Base-by-base conservation (phyloP, 1,140 invertebrate genomes). In the Fopius arisanus region DNA sequence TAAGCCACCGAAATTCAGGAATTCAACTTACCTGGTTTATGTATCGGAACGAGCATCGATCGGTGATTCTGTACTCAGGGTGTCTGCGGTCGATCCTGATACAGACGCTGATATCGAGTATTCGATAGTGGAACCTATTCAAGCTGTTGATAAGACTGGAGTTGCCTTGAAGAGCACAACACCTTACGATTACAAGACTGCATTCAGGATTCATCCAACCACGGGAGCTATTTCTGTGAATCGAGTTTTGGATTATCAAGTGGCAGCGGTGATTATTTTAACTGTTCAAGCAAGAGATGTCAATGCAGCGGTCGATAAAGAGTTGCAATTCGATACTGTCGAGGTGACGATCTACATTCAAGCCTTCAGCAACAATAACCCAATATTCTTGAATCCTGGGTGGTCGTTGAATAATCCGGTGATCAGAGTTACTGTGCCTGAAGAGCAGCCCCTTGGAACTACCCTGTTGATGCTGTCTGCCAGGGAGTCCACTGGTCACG, bases 291-390 rank as follows among this genome's bases (percentile, higher is more conserved):
- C 92, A 0, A 88, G 87, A 33, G 95, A 96, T 82, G 69, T 90
- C 1, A 94, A 94, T 80, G 94, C 93, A 0, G 88, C 90, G 28
- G 88, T 91, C 14, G 89, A 92, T 77, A 90, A 90, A 62, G 90
- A 93, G 4, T 86, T 89, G n/a, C 94, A 95, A 83, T 88, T 91
- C 26, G 91, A 90, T 12, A 87, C 86, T 21, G 90, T 90, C 0
- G 94, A 95, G 79, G 91, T 95, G 9, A 94, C 94, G 0, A 89
- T 96, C 6, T 96, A 95, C 79, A 91, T 96, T 7, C 93, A 95
- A 85, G 93, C 94, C 0, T 94, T 93, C 79, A 92, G 92, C 76
- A 93, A 94, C 73, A 92, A 93, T 72, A 94, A 94, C 85, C 94
- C 94, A 0, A 90, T 93, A 3, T 96, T 96, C 73, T 92, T 90